phyloP scores from a whole-genome alignment of 2,888 invertebrate species.

The Heliconius aoede region DNA sequence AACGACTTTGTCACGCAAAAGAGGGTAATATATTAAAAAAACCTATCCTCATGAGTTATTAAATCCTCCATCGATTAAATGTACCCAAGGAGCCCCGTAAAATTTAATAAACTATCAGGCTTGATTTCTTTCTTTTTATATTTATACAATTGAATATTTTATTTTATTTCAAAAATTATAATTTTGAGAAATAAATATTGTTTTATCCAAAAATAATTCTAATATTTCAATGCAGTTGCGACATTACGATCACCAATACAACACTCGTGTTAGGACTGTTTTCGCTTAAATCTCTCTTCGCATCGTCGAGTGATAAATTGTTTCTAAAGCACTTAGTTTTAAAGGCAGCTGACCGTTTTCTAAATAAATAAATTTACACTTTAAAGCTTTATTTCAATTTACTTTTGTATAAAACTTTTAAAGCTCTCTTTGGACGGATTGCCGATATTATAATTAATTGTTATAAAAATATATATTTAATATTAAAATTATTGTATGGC shows the following conservation, averaged over 20 bases:
- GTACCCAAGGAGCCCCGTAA: too few species aligned
- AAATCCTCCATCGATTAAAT: too few species aligned
- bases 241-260: slow-evolving; percentile 4
- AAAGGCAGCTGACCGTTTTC: slow-evolving; percentile 17
- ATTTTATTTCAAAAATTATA: too few species aligned
- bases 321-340: slow-evolving; percentile 15
- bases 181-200: too few species aligned
- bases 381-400: background rate
- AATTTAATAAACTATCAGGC: too few species aligned
- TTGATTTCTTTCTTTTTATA: too few species aligned
- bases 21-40: too few species aligned
- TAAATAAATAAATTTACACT: slow-evolving; percentile 16
- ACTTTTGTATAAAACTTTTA: slow-evolving; percentile 5
- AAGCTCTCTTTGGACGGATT: background rate
- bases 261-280: slow-evolving; percentile 28
- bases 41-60: too few species aligned
- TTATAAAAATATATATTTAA: background rate
- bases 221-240: background rate
- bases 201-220: background rate
- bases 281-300: slow-evolving; percentile 31
- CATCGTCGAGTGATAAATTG: slow-evolving; percentile 31
- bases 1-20: too few species aligned
- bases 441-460: background rate
- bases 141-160: background rate
- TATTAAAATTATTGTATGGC: background rate